phyloP scores from a whole-genome alignment of 2,888 invertebrate genomes.

The Willowsia nigromaculata region DNA sequence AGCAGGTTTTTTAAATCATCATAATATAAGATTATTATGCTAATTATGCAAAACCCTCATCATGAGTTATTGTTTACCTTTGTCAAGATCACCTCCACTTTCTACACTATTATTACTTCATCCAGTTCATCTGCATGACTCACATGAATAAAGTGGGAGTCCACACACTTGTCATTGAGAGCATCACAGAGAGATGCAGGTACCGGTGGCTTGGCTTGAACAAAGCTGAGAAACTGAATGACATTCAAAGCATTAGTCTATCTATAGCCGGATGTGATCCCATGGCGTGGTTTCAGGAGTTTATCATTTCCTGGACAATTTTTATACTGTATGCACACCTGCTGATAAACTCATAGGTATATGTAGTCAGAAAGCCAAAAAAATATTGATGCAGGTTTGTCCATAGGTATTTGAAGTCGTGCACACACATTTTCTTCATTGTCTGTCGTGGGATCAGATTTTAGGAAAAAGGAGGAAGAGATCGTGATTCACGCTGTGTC shows the following conservation, averaged over 20 bases:
- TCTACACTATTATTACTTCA: neutral
- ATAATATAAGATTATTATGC: neutral
- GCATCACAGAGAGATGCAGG: too few species aligned
- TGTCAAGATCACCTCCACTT: conserved; percentile 24
- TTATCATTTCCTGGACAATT: too few species aligned
- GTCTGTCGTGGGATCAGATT: neutral
- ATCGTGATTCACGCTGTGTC: conserved; percentile 20
- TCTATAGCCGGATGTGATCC: too few species aligned
- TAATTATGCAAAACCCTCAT: conserved; percentile 39
- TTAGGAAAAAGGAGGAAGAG: conserved; percentile 25
- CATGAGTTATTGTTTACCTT: conserved; percentile 41
- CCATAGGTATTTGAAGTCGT: neutral
- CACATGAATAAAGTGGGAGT: neutral
- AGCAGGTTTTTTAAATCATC: neutral
- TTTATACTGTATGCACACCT: too few species aligned
- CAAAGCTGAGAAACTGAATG: too few species aligned
- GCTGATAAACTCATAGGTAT: too few species aligned
- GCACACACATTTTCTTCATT: neutral
- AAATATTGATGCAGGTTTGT: too few species aligned
- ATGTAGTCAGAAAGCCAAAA: too few species aligned
- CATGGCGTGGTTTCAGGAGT: too few species aligned
- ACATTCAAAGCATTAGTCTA: too few species aligned
- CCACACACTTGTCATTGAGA: neutral
- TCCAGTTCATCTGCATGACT: neutral
- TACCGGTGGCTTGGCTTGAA: too few species aligned